Conservation (phyloP, 2,113 vertebrate genomes). For the Rostratula benghalensis region DNA sequence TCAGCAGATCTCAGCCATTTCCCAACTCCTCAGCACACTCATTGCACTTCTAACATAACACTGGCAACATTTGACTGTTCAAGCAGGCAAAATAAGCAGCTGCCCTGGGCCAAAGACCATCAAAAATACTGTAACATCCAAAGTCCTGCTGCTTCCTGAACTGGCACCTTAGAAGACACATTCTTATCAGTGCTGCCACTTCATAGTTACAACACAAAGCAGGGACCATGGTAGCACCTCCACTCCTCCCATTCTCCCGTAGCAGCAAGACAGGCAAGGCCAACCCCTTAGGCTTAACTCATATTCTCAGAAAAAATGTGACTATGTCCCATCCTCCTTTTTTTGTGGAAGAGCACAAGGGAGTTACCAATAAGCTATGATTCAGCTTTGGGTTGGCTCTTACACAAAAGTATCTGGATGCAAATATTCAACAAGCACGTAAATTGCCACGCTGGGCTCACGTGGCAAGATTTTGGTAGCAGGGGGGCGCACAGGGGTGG, state of each 20-base stretch:
- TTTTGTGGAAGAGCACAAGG: rapidly evolving
- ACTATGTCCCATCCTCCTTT: not conserved
- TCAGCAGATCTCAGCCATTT: not conserved
- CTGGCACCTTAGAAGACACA: not conserved
- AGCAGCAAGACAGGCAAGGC: not conserved
- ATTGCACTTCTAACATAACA: rapidly evolving
- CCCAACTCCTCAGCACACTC: not conserved
- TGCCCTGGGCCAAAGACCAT: not conserved
- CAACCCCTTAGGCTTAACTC: rapidly evolving
- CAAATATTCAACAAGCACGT: not conserved
- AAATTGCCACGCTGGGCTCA: not conserved
- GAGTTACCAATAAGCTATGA: not conserved
- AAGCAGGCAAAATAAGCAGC: not conserved
- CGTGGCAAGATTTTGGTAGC: not conserved
- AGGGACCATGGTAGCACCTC: rapidly evolving
- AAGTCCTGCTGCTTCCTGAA: not conserved
- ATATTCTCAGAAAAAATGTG: rapidly evolving
- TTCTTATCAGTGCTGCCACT: too few relatives aligned
- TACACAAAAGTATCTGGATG: not conserved
- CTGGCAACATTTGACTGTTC: not conserved
- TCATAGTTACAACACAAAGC: rapidly evolving
- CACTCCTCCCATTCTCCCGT: not conserved
- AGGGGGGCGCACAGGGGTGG: not conserved
- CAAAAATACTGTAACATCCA: not conserved
- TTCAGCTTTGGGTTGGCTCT: not conserved